phyloP scores from a whole-genome alignment of 37 sponge, comb jelly and placozoan genomes.

The Tethya wilhelma region DNA sequence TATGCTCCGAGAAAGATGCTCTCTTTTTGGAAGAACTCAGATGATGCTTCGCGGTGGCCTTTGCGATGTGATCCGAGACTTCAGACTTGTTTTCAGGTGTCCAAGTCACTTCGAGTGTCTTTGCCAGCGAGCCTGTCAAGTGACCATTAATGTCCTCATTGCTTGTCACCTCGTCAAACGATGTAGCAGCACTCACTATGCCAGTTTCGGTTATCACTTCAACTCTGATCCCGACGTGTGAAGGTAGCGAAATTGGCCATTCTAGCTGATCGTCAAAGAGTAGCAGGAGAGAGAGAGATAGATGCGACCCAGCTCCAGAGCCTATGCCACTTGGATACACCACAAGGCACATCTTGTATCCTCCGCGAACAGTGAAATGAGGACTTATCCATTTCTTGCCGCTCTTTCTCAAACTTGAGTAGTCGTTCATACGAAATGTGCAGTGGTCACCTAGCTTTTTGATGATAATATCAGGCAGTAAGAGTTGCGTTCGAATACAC shows the following conservation, averaged over 20 bases:
- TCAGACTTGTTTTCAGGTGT: neutral
- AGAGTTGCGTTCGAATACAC: constrained; percentile 8
- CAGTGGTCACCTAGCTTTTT: neutral
- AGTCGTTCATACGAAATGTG: constrained; percentile 16
- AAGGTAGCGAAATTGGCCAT: constrained; percentile 10
- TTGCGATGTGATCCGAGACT: neutral
- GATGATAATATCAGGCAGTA: constrained; percentile 10
- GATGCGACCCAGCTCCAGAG: constrained; percentile 8
- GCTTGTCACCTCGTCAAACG: neutral
- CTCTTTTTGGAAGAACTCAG: neutral
- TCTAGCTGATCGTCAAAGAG: constrained; percentile 17
- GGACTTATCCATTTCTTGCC: constrained; percentile 21
- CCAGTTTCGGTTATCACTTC: neutral
- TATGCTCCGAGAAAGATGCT: neutral
- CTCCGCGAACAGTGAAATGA: constrained; percentile 13
- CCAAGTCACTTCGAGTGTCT: neutral
- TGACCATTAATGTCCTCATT: no score
- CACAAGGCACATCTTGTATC: constrained; percentile 29
- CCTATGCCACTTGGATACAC: constrained; percentile 19
- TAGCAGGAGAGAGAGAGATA: constrained; percentile 15
- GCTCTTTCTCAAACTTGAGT: neutral
- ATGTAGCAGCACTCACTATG: neutral
- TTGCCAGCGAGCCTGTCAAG: neutral
- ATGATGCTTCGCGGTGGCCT: neutral
- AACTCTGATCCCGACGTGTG: constrained; percentile 6